These are phyloP conservation scores for Drosophila nr. medialis DNA, from an alignment of 2,888 invertebrate genomes.

Conservation along the genomic window DNA sequence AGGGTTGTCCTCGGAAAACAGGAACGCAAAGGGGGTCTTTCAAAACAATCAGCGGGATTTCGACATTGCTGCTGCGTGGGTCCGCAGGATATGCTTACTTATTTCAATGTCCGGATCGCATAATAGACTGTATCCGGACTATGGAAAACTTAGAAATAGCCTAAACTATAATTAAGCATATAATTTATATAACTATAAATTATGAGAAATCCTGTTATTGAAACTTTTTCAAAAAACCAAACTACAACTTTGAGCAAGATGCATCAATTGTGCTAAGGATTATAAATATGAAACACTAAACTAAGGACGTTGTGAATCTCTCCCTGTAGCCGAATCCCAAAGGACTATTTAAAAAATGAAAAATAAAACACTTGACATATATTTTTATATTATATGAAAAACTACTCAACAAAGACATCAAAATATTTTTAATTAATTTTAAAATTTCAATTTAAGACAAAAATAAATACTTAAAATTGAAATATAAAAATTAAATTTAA, in stretches of 20 bases:
- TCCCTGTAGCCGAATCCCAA: neutral
- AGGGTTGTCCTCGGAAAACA: constrained; percentile 38
- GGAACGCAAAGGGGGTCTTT: constrained; percentile 12
- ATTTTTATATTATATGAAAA: too few species aligned
- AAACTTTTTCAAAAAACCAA: neutral
- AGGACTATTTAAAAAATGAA: neutral
- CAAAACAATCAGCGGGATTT: constrained; percentile 72
- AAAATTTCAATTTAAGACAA: too few species aligned
- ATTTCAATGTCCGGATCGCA: constrained; percentile 23
- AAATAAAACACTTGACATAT: neutral
- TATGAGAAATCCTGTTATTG: too few species aligned
- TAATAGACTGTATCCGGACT: neutral
- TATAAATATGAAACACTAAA: neutral
- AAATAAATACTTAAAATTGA: too few species aligned
- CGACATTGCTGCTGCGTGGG: constrained; percentile 48
- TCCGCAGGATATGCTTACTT: constrained; percentile 40
- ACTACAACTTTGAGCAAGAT: neutral
- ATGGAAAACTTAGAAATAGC: neutral
- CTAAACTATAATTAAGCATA: neutral
- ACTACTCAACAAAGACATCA: neutral
- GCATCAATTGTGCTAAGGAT: neutral
- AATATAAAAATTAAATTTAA: neutral
- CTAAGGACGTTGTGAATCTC: neutral
- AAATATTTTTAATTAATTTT: neutral
- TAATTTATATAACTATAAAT: neutral